Percentiles rank a stretch among this genome's conserved stretches.
Conservation (phyloP, 1,140 invertebrate species). For the Cryptotermes secundus region DNA sequence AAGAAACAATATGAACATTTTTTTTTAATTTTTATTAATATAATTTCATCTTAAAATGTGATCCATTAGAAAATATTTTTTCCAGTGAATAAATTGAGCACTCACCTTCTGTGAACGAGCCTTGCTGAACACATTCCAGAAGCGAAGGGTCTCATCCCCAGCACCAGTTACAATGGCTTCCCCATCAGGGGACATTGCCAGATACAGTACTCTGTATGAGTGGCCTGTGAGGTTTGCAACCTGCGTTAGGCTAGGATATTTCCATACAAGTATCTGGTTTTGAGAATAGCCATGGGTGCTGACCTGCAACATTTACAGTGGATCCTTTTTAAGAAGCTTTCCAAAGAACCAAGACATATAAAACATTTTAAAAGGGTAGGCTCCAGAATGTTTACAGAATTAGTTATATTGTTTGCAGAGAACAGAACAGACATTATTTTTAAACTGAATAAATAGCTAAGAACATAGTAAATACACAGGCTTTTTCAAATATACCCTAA, state of each 20-base stretch:
- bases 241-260: constrained; percentile 95
- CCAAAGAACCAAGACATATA: no score
- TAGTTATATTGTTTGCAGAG: no score
- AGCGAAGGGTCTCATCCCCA: constrained; percentile 96
- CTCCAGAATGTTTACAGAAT: no score
- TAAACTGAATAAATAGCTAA: no score
- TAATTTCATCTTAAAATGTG: neutral
- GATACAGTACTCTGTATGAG: constrained; percentile 93
- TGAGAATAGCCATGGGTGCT: constrained; percentile 99
- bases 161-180: constrained; percentile 99
- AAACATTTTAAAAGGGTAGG: no score
- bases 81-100: neutral
- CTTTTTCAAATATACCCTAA: no score
- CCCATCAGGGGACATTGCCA: constrained; percentile 98
- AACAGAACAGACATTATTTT: no score
- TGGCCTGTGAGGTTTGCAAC: constrained; percentile 98
- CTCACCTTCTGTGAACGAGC: constrained; percentile 77
- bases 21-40: neutral
- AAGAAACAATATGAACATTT: constrained; percentile 36
- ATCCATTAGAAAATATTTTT: neutral
- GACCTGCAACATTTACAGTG: constrained; percentile 53
- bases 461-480: no score
- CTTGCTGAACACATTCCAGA: constrained; percentile 99
- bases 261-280: constrained; percentile 99
- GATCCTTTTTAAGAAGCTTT: no score